phyloP scores from a whole-genome alignment of 2,113 vertebrate genomes.

The Rhinogobius similis region DNA sequence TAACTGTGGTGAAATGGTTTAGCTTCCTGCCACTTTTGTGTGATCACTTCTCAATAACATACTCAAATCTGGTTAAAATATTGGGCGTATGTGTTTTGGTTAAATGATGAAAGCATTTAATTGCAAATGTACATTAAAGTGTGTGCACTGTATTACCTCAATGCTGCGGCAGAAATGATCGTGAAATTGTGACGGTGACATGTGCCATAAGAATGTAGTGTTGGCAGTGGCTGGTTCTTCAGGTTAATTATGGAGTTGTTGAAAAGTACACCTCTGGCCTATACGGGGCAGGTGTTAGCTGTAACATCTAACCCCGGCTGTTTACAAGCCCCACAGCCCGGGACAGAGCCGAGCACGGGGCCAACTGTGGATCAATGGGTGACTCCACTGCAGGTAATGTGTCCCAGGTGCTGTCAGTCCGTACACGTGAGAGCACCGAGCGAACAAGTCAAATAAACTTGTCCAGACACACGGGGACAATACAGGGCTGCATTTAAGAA shows the following conservation, averaged over 20 bases:
- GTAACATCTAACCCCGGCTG: slow-evolving; percentile 60
- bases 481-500: slow-evolving; percentile 31
- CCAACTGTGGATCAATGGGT: slow-evolving; percentile 40
- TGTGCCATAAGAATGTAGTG: slow-evolving; percentile 38
- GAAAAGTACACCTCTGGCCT: slow-evolving; percentile 30
- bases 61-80: too few species aligned
- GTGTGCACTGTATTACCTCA: slow-evolving; percentile 14
- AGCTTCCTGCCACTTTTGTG: too few species aligned
- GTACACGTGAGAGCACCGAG: background rate
- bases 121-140: background rate
- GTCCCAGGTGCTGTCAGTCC: slow-evolving; percentile 55
- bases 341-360: slow-evolving; percentile 21
- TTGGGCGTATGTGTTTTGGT: too few species aligned
- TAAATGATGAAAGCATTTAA: background rate
- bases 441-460: slow-evolving; percentile 10
- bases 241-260: slow-evolving; percentile 29
- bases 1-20: background rate
- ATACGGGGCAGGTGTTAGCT: slow-evolving; percentile 54
- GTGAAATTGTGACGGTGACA: slow-evolving; percentile 28
- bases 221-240: slow-evolving; percentile 23
- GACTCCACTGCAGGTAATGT: slow-evolving; percentile 40
- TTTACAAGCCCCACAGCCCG: slow-evolving; percentile 46
- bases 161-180: slow-evolving; percentile 25
- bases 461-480: slow-evolving; percentile 48
- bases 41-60: too few species aligned